Percentiles rank a stretch among this genome's conserved stretches.
Evolutionary conservation across 2,888 invertebrate genomes (phyloP).

Genomic region (Helicoverpa assulta): DNA sequence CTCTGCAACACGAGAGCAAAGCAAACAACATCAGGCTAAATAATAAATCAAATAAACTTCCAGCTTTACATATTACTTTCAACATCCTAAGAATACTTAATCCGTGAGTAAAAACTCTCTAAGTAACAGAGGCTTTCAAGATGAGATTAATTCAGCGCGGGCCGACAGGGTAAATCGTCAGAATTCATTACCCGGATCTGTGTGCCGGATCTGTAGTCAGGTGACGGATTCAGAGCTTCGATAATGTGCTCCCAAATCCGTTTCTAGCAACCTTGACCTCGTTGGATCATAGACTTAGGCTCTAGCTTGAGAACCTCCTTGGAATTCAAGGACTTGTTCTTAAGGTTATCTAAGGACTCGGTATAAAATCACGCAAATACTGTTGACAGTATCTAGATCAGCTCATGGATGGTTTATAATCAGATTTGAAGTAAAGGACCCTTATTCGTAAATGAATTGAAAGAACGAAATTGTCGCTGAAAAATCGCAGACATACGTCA

Average conservation of each 20-base stretch:
- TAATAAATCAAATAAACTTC: slow-evolving; percentile 53
- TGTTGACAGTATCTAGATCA: too few species aligned
- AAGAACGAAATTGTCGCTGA: not conserved
- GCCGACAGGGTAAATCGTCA: slow-evolving; percentile 63
- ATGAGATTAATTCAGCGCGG: slow-evolving; percentile 66
- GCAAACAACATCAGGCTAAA: slow-evolving; percentile 7
- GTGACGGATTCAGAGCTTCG: slow-evolving; percentile 46
- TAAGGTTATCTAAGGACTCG: slow-evolving; percentile 2
- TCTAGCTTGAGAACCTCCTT: slow-evolving; percentile 9
- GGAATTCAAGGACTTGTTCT: slow-evolving; percentile 18
- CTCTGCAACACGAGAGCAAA: too few species aligned
- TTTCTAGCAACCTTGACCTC: slow-evolving; percentile 43
- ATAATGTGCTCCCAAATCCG: slow-evolving; percentile 34
- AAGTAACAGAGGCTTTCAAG: slow-evolving; percentile 62
- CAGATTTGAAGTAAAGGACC: not conserved
- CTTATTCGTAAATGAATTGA: not conserved
- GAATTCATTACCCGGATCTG: slow-evolving; percentile 69
- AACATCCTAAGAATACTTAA: slow-evolving; percentile 22
- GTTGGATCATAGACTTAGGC: slow-evolving; percentile 14
- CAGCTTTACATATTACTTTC: slow-evolving; percentile 10
- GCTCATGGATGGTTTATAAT: not conserved
- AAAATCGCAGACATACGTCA: not conserved
- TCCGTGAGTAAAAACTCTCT: slow-evolving; percentile 34
- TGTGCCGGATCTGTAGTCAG: slow-evolving; percentile 50
- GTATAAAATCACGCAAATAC: not conserved